Evolutionary conservation across 2,888 invertebrate species (phyloP), one percentile per base, ranked within the genome.

Genomic region (Zele albiditarsus): DNA sequence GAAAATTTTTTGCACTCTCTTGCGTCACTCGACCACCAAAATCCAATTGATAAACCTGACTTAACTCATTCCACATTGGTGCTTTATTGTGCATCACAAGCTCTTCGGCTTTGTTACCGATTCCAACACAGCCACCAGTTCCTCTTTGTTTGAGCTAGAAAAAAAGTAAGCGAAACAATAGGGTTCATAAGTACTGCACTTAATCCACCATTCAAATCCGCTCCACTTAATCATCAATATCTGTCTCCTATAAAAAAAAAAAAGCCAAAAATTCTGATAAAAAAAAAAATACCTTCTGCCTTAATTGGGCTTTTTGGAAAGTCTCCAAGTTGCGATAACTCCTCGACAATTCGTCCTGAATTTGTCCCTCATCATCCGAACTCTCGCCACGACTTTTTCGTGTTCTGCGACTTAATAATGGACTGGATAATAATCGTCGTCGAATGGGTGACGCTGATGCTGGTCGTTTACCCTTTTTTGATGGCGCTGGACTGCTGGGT

Each of bases 1-100:
- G 99, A 90, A 99, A 99, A 91, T 99, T 99, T 90, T 99, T 99
- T 20, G 99, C 99, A 60, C 98, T 98, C 90, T 99, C 99, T 90
- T 99, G 99, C 3, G 99, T 99, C 76, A 99, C 99, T 80, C 99
- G 92, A 14, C 99, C 99, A 4, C 99, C 99, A 91, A 99, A 99
- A 91, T 99, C 99, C 62, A 99, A 92, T 88, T 99, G 99, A 90
- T 99, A 99, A 16, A 99, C 99, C 90, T 99, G 99, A 88, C 97
- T 98, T 90, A 96, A 96, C 90, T 99, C 99, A 90, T 99, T 99
- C 99, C 99, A 99, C 93, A 98, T 95, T 16, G 98, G 98, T 10
- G 95, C 94, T 90, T 99, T 99, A 90, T 99, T 99, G 90, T 98
- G 97, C 96, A 98, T 97, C 65, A 97, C 94, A 84, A 98, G 95